Evolutionary conservation across 2,113 vertebrate genomes (phyloP).

Genomic region (Anarhynchus alexandrinus): DNA sequence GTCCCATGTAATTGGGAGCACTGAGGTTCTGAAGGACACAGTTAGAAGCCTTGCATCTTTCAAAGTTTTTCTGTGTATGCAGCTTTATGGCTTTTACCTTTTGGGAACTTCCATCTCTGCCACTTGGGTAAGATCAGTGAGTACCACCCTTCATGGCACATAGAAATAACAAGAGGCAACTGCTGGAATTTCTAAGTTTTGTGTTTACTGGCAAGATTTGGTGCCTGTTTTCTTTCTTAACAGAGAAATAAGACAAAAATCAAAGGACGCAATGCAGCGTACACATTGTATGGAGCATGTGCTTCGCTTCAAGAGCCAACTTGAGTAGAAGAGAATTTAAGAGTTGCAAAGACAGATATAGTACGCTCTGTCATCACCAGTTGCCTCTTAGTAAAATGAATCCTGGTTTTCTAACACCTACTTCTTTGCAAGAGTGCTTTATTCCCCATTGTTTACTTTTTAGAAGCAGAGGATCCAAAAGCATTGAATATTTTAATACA

Average conservation of each 20-base stretch:
- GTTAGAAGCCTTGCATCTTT: neutral
- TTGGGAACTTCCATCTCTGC: neutral
- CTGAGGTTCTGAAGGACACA: neutral
- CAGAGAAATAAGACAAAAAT: neutral
- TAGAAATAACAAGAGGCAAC: neutral
- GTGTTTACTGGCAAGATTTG: neutral
- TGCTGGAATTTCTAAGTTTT: neutral
- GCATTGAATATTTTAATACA: slow-evolving; percentile 12
- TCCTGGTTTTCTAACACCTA: slow-evolving; percentile 31
- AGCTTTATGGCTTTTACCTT: neutral
- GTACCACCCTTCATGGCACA: neutral
- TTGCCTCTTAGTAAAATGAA: slow-evolving; percentile 11
- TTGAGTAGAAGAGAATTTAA: slow-evolving; percentile 2
- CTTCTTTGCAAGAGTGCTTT: slow-evolving; percentile 24
- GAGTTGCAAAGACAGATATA: slow-evolving; percentile 29
- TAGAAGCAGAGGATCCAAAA: neutral
- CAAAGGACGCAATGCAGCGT: neutral
- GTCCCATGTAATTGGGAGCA: neutral
- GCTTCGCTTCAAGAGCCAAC: neutral
- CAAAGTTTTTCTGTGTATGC: neutral
- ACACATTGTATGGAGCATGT: neutral
- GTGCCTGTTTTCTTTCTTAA: neutral
- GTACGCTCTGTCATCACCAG: slow-evolving; percentile 5
- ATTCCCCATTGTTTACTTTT: slow-evolving; percentile 43
- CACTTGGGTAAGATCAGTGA: neutral